These are phyloP conservation scores for Venusia cambrica DNA, from an alignment of 2,888 invertebrate genomes.

Conservation along the genomic window DNA sequence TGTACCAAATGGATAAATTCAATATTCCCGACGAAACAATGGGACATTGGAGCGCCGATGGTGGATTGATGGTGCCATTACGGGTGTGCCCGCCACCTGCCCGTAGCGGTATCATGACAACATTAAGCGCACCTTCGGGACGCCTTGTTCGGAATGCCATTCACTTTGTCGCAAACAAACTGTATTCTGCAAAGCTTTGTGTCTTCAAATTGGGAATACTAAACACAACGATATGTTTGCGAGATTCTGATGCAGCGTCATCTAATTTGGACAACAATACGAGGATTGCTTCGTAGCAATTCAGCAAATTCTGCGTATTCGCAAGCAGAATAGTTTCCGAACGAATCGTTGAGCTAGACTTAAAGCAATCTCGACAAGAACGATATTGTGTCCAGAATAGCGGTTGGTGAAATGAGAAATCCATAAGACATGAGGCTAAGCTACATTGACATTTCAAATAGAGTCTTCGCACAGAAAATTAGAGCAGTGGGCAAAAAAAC, in stretches of 20 bases:
- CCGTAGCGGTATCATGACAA: slow-evolving; percentile 9
- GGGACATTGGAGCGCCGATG: slow-evolving; percentile 29
- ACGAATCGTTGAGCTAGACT: too few relatives aligned
- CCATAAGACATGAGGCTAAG: slow-evolving; percentile 1
- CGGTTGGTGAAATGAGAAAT: background rate
- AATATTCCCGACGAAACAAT: slow-evolving; percentile 33
- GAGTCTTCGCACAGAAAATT: slow-evolving; percentile 7
- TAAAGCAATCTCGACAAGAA: too few relatives aligned
- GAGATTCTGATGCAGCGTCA: background rate
- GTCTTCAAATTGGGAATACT: slow-evolving; percentile 1
- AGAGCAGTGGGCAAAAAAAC: slow-evolving; percentile 11
- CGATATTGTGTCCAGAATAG: too few relatives aligned
- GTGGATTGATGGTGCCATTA: slow-evolving; percentile 32
- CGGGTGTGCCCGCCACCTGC: slow-evolving; percentile 28
- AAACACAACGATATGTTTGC: too few relatives aligned
- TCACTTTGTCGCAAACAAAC: slow-evolving; percentile 10
- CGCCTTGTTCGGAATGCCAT: slow-evolving; percentile 12
- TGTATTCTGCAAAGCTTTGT: slow-evolving; percentile 2
- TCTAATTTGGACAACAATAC: background rate
- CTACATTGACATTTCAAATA: slow-evolving; percentile 12
- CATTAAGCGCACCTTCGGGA: slow-evolving; percentile 13
- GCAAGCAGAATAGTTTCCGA: too few relatives aligned
- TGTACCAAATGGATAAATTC: slow-evolving; percentile 25
- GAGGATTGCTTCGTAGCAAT: background rate
- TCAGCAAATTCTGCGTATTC: too few relatives aligned